phyloP scores from a whole-genome alignment of 2,113 vertebrate species.

The Festucalex cinctus region DNA sequence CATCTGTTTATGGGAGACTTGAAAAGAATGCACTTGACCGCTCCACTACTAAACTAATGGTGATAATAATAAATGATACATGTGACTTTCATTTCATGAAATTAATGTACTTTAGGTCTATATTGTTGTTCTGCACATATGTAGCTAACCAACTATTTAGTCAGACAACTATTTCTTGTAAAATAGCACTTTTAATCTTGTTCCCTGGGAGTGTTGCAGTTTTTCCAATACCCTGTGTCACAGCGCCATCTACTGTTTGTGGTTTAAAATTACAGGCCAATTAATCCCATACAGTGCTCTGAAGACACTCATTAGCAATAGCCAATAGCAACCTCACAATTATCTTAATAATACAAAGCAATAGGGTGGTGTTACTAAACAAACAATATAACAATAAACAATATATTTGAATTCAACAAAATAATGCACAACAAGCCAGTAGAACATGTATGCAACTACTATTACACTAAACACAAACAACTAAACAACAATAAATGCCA shows the following conservation, averaged over 20 bases:
- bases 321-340: too few relatives aligned
- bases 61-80: neutral
- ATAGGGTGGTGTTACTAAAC: too few relatives aligned
- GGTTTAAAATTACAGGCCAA: neutral
- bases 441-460: too few relatives aligned
- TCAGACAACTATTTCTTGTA: neutral
- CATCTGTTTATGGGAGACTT: neutral
- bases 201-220: neutral
- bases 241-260: constrained; percentile 46
- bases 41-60: neutral
- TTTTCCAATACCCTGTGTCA: constrained; percentile 14
- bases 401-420: too few relatives aligned
- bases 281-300: too few relatives aligned
- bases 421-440: too few relatives aligned
- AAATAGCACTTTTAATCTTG: neutral
- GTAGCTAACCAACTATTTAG: neutral
- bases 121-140: neutral
- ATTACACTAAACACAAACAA: too few relatives aligned
- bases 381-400: too few relatives aligned
- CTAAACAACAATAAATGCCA: too few relatives aligned
- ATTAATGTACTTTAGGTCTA: neutral
- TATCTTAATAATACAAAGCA: too few relatives aligned
- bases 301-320: too few relatives aligned
- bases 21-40: neutral
- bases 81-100: neutral